Conservation (phyloP, 1,140 invertebrate species). For the Drosophila elegans region DNA sequence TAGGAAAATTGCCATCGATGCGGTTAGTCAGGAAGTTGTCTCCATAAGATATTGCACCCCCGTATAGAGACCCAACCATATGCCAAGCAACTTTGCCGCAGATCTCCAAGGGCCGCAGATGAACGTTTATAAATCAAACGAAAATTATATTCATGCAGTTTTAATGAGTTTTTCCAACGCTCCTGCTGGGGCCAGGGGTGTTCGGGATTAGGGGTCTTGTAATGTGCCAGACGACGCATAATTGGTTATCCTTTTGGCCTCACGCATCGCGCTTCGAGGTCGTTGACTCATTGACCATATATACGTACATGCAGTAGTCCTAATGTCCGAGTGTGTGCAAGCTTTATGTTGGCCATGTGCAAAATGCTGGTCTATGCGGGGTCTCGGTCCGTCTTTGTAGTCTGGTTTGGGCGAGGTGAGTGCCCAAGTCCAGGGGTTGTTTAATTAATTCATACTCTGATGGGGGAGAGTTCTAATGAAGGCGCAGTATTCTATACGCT, state of each 20-base stretch:
- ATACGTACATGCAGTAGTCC: not conserved
- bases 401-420: constrained; percentile 19
- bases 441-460: not conserved
- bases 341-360: constrained; percentile 47
- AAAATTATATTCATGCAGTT: constrained; percentile 83
- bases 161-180: constrained; percentile 71
- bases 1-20: constrained; percentile 66
- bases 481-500: not conserved
- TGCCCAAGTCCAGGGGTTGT: constrained; percentile 8
- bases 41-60: constrained; percentile 22
- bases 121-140: constrained; percentile 79
- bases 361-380: constrained; percentile 30
- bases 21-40: constrained; percentile 61
- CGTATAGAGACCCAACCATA: constrained; percentile 47
- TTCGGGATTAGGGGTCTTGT: constrained; percentile 24
- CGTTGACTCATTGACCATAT: constrained; percentile 46
- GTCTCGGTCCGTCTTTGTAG: constrained; percentile 3
- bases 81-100: constrained; percentile 48
- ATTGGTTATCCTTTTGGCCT: constrained; percentile 70
- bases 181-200: not conserved
- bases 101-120: constrained; percentile 50
- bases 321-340: not conserved
- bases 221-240: constrained; percentile 67
- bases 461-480: constrained; percentile 17
- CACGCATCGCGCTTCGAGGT: constrained; percentile 46